A percentile compares a stretch with the other conserved stretches of the same genome.
Conservation (phyloP, 2,888 invertebrate species). For the Stenodera caucasica region DNA sequence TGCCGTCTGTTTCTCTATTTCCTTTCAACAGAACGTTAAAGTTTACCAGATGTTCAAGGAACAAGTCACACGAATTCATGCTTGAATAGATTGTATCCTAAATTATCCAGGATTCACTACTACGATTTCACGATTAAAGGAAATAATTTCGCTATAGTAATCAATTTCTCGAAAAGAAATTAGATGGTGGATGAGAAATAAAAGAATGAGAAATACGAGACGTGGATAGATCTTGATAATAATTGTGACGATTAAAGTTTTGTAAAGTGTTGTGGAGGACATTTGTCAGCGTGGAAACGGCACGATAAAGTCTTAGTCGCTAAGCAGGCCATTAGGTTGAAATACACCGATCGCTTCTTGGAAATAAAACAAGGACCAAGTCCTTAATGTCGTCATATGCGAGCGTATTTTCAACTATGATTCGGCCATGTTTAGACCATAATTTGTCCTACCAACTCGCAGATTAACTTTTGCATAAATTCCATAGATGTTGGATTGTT, state of each 20-base stretch:
- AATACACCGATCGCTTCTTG: slow-evolving; percentile 11
- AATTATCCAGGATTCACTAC: slow-evolving; percentile 26
- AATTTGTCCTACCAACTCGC: slow-evolving; percentile 40
- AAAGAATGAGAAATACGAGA: no score
- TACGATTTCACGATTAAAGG: slow-evolving; percentile 17
- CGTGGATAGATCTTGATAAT: background rate
- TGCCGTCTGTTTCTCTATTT: background rate
- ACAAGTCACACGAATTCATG: slow-evolving; percentile 17
- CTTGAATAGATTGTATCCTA: slow-evolving; percentile 24
- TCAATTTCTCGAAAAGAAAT: background rate
- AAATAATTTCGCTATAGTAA: slow-evolving; percentile 17
- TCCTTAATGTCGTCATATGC: slow-evolving; percentile 31
- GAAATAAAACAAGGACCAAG: slow-evolving; percentile 25
- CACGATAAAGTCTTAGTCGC: slow-evolving; percentile 12
- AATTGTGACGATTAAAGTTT: slow-evolving; percentile 1
- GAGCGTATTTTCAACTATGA: slow-evolving; percentile 35
- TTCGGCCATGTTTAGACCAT: slow-evolving; percentile 43
- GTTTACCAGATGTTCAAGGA: slow-evolving; percentile 22
- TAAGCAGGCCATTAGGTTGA: slow-evolving; percentile 14
- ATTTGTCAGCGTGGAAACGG: slow-evolving; percentile 11
- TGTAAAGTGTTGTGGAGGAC: slow-evolving; percentile 1
- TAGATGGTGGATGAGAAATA: background rate
- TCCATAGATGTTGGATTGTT: slow-evolving; percentile 36
- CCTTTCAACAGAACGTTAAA: background rate
- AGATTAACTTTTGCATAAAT: slow-evolving; percentile 54